phyloP scores from a whole-genome alignment of 2,113 vertebrate genomes.

The Salvator merianae region DNA sequence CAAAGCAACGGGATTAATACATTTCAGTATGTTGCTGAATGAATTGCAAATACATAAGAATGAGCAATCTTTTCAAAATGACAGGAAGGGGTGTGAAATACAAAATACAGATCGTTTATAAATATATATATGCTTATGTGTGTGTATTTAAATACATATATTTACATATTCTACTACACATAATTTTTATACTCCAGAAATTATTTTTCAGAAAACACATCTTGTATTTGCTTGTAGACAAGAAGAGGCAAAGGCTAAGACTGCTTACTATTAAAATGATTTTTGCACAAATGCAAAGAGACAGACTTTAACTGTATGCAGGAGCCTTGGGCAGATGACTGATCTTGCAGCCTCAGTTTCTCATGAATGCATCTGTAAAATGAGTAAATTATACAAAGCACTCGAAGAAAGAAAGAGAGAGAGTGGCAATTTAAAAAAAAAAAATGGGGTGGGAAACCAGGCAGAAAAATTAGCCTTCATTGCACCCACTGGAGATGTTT shows the following conservation, averaged over 20 bases:
- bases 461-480: neutral
- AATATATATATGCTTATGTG: neutral
- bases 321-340: neutral
- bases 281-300: neutral
- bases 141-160: neutral
- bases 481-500: too few species aligned
- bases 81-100: neutral
- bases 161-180: neutral
- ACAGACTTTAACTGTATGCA: neutral
- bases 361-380: neutral
- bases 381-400: neutral
- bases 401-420: too few species aligned
- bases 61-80: neutral
- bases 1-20: neutral
- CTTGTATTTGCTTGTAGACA: neutral
- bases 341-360: neutral
- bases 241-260: neutral
- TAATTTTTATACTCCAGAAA: neutral
- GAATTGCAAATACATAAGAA: neutral
- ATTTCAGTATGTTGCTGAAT: constrained; percentile 1
- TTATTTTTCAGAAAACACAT: neutral
- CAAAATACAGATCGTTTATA: too few species aligned
- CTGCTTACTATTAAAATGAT: neutral
- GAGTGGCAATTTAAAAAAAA: too few species aligned
- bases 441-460: neutral